Base-by-base conservation (phyloP, 2,888 invertebrate genomes). In the Caenorhabditis zanzibari region DNA sequence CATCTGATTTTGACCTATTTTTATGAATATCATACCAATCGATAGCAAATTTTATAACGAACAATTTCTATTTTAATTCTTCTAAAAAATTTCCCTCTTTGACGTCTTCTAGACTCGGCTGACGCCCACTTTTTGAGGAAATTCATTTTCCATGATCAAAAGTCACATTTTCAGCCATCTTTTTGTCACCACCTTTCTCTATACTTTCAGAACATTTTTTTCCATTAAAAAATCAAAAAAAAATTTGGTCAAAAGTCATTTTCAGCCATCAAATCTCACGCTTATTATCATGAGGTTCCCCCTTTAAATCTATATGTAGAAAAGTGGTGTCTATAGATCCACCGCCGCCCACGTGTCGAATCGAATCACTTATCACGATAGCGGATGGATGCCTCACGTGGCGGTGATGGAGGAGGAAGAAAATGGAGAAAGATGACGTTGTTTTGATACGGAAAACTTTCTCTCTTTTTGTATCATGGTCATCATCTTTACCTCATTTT, bases 361-460 rank as follows among this genome's bases (percentile, higher is more conserved):
- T 54, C 54, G 14, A 54, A 54, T 54, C 54, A 54, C 26, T 54
- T 12, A 54, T 52, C 52, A 52, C n/a, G 22, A n/a, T 4, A 22
- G 2, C n/a, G n/a, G n/a, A n/a, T 3, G 52, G 19, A 26, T 54
- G 54, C 9, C 24, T 54, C 54, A 54, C 54, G 54, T 54, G 54
- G 49, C 49, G 38, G 38, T 12, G 38, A 10, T 19, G 5, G 47
- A 47, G 7, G 3, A 16, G 44, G 44, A 47, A n/a, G 14, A 16
- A 44, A 10, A 44, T 16, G 14, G 49, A 52, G 19, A 22, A 9
- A 28, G 58, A 35, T 24, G 61, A 61, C 41, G 24, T 41, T 61
- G 61, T 61, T 61, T 61, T 61, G 61, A 35, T 26, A n/a, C 26
- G 7, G 14, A 61, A 61, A 61, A 61, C 35, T 61, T 61, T 61